Conservation (phyloP, 2,797 vertebrate species). For the Sardinella longiceps region DNA sequence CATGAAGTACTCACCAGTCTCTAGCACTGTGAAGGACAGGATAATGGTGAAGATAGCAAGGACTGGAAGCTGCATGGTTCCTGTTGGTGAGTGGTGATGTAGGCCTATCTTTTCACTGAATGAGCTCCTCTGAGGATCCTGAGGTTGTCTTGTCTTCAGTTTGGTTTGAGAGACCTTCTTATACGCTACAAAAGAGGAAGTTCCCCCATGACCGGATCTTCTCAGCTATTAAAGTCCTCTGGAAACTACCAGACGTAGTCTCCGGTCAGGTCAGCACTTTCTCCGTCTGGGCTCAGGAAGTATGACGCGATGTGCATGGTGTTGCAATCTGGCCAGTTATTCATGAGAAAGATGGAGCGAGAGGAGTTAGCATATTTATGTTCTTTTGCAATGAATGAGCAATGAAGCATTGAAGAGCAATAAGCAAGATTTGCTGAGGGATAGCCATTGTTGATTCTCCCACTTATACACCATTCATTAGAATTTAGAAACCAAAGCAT, state of each 20-base stretch:
- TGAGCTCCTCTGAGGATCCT: background rate
- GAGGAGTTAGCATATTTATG: too few species aligned
- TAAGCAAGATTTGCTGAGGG: too few species aligned
- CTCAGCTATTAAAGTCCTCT: background rate
- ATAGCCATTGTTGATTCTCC: too few species aligned
- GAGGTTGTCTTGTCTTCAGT: background rate
- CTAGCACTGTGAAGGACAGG: too few species aligned
- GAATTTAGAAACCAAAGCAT: too few species aligned
- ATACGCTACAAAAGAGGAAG: background rate
- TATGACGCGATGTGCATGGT: background rate
- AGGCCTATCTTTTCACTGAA: background rate
- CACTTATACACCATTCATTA: too few species aligned
- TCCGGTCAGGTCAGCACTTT: background rate
- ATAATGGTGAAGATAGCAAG: background rate
- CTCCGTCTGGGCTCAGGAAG: background rate
- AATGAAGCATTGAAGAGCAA: too few species aligned
- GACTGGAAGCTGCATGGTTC: background rate
- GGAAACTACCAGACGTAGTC: background rate
- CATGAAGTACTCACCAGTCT: too few species aligned
- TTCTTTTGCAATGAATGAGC: too few species aligned
- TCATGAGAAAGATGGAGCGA: background rate
- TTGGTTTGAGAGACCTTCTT: background rate
- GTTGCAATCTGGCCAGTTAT: background rate
- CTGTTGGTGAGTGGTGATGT: background rate
- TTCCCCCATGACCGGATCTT: too few species aligned